These are phyloP conservation scores for Aulostomus chinensis DNA, from an alignment of 2,797 vertebrate genomes.

Conservation along the genomic window DNA sequence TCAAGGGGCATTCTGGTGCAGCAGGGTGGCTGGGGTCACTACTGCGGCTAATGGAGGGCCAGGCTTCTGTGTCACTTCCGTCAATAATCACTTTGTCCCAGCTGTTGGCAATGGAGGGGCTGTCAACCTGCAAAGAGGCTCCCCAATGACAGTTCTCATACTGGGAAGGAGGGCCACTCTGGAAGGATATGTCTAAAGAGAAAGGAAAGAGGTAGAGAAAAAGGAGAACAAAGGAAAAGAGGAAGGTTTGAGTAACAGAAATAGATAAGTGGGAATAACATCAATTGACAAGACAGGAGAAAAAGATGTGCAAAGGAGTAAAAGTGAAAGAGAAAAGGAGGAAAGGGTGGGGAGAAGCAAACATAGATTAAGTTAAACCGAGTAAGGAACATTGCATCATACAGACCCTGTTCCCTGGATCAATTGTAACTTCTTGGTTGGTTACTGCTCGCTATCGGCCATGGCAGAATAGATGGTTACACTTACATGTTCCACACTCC, in stretches of 20 bases:
- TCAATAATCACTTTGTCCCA: slow-evolving; percentile 93
- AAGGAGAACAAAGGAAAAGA: not conserved
- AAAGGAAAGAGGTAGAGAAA: slow-evolving; percentile 19
- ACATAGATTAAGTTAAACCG: slow-evolving; percentile 23
- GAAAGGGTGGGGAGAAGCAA: not conserved
- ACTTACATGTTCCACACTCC: slow-evolving; percentile 39
- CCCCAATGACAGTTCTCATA: slow-evolving; percentile 93
- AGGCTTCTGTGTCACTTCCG: slow-evolving; percentile 88
- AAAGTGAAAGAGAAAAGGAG: not conserved
- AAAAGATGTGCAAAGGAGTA: not conserved
- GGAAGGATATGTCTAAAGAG: slow-evolving; percentile 87
- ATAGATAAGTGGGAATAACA: not conserved
- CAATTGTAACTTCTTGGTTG: slow-evolving; percentile 55
- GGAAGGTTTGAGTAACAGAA: not conserved
- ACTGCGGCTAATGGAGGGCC: slow-evolving; percentile 86
- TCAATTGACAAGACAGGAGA: not conserved
- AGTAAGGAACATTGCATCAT: slow-evolving; percentile 35
- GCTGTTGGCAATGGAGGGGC: slow-evolving; percentile 84
- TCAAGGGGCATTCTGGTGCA: slow-evolving; percentile 88
- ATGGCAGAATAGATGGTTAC: slow-evolving; percentile 52
- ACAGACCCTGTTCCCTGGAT: slow-evolving; percentile 14
- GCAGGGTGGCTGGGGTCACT: slow-evolving; percentile 83
- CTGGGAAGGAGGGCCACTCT: slow-evolving; percentile 87
- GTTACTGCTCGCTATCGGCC: slow-evolving; percentile 48
- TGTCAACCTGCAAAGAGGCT: slow-evolving; percentile 80